Evolutionary conservation across 2,888 invertebrate genomes (phyloP).

Genomic region (Drosophila buzzatii): DNA sequence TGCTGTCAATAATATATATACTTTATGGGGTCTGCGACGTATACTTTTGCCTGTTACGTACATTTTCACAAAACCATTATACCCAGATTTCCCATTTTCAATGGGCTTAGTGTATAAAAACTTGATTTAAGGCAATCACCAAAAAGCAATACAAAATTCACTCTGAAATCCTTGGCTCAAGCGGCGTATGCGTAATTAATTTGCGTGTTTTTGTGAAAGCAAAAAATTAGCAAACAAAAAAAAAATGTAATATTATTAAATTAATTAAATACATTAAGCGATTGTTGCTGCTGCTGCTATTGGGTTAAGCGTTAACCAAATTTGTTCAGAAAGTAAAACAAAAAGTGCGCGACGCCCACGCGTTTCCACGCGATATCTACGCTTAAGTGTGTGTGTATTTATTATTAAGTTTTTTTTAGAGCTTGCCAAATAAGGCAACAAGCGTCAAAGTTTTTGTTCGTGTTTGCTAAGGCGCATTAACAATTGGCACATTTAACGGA

Average conservation of each 20-base stretch:
- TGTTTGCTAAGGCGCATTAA: constrained; percentile 63
- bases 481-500: constrained; percentile 79
- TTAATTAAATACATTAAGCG: constrained; percentile 59
- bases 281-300: constrained; percentile 17
- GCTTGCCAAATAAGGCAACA: constrained; percentile 69
- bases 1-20: no score
- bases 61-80: no score
- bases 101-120: neutral
- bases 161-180: constrained; percentile 48
- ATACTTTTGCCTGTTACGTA: no score
- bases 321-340: constrained; percentile 76
- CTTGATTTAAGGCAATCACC: constrained; percentile 17
- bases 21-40: no score
- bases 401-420: constrained; percentile 38
- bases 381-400: neutral
- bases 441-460: constrained; percentile 38
- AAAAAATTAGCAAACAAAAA: constrained; percentile 5
- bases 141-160: constrained; percentile 4
- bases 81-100: no score
- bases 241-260: constrained; percentile 54
- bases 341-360: constrained; percentile 65
- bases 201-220: constrained; percentile 24
- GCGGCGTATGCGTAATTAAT: constrained; percentile 43
- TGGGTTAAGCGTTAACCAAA: constrained; percentile 65
- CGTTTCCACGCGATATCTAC: constrained; percentile 33